Evolutionary conservation across 2,797 vertebrate genomes (phyloP).

Genomic region (Helarctos malayanus): DNA sequence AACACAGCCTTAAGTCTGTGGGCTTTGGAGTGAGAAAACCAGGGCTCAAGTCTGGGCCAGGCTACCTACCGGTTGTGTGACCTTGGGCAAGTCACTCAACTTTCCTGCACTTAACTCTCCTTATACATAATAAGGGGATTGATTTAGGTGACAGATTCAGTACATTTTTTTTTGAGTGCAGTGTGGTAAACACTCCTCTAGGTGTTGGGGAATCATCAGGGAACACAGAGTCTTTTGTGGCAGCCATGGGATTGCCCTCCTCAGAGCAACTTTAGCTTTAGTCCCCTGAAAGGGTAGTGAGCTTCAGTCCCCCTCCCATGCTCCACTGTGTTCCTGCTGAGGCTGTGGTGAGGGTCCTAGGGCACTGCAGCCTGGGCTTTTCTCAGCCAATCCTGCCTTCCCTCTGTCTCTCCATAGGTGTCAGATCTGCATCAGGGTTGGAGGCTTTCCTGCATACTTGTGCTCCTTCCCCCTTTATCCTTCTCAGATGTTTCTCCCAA

Average conservation of each 20-base stretch:
- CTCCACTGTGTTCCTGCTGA: rapidly evolving
- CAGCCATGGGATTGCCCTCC: neutral
- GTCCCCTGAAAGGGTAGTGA: neutral
- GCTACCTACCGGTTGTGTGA: neutral
- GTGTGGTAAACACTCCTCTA: neutral
- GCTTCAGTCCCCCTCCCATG: neutral
- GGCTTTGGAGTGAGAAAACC: neutral
- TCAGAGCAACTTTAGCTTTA: neutral
- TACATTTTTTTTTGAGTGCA: neutral
- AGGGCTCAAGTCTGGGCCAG: neutral
- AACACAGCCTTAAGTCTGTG: neutral
- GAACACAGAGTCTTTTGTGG: neutral
- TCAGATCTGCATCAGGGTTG: neutral
- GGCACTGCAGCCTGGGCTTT: neutral
- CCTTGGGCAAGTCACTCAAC: neutral
- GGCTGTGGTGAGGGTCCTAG: neutral
- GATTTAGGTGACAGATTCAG: neutral
- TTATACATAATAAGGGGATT: neutral
- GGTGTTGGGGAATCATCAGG: neutral
- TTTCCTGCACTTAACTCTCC: neutral
- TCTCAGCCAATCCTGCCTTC: neutral
- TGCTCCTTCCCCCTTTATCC: neutral
- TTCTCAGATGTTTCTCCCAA: neutral
- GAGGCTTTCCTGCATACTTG: neutral
- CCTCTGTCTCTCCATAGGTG: neutral